Evolutionary conservation across 2,888 invertebrate genomes (phyloP).

Genomic region (Pristionchus maxplancki): DNA sequence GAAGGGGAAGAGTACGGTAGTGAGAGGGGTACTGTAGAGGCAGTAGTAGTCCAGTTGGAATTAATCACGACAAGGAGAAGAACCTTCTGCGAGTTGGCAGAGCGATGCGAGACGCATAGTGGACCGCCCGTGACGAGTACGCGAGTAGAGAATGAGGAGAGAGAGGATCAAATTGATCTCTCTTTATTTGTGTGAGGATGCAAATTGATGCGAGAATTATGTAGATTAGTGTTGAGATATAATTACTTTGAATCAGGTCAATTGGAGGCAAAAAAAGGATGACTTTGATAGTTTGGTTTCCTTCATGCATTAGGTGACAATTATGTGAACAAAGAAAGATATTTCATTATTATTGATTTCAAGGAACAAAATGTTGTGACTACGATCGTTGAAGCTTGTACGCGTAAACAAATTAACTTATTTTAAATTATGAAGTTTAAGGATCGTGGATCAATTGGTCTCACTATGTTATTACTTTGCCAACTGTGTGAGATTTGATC

Average conservation of each 20-base stretch:
- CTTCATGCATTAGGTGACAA: too few relatives aligned
- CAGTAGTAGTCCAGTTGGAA: neutral
- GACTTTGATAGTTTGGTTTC: too few relatives aligned
- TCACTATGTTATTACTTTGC: neutral
- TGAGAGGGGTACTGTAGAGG: neutral
- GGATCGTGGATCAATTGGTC: neutral
- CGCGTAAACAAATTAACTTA: neutral
- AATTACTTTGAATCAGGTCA: too few relatives aligned
- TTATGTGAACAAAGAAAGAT: neutral
- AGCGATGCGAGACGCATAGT: conserved; percentile 1
- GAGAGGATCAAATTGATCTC: neutral
- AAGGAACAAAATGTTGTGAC: neutral
- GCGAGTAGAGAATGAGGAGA: conserved; percentile 15
- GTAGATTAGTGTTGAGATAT: too few relatives aligned
- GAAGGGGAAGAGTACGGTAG: neutral
- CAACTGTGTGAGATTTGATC: neutral
- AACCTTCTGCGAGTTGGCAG: conserved; percentile 3
- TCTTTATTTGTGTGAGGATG: neutral
- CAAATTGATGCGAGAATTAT: neutral
- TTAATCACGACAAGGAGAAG: neutral
- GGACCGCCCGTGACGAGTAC: neutral
- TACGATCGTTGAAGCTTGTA: neutral
- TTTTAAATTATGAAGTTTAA: neutral
- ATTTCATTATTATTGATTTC: neutral
- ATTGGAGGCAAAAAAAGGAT: too few relatives aligned